A percentile compares a stretch with the other conserved stretches of the same genome.
phyloP scores from a whole-genome alignment of 92 coral and sea anemone genomes.

The Palythoa grandiflora region DNA sequence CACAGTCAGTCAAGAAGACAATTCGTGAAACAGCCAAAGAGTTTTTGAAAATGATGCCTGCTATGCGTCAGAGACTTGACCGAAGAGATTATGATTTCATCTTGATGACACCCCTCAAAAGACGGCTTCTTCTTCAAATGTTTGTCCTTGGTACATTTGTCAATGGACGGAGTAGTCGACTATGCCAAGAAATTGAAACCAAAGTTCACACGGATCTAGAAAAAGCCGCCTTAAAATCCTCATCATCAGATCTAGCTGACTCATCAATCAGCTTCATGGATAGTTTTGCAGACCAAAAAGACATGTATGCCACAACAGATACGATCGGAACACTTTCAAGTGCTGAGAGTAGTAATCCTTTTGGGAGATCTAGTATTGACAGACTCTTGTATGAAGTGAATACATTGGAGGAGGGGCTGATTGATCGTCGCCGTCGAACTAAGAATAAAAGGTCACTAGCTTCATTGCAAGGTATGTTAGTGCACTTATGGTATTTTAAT shows the following conservation, averaged over 20 bases:
- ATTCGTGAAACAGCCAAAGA: constrained; percentile 97
- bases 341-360: constrained; percentile 69
- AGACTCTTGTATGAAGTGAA: constrained; percentile 78
- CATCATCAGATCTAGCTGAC: constrained; percentile 68
- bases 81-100: constrained; percentile 96
- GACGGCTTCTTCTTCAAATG: constrained; percentile 96
- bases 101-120: constrained; percentile 92
- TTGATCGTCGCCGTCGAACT: neutral
- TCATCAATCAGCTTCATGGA: constrained; percentile 71
- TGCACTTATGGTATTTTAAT: too few relatives aligned
- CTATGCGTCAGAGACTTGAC: constrained; percentile 95
- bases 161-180: constrained; percentile 93
- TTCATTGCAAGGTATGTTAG: constrained; percentile 48
- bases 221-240: constrained; percentile 65
- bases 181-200: constrained; percentile 85
- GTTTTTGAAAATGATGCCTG: constrained; percentile 96
- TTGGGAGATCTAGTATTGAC: constrained; percentile 86
- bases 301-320: constrained; percentile 70
- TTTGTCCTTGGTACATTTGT: constrained; percentile 94
- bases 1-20: constrained; percentile 89
- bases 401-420: constrained; percentile 57
- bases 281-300: constrained; percentile 72
- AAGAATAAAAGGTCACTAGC: constrained; percentile 57
- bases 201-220: constrained; percentile 84
- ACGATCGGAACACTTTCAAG: constrained; percentile 80